phyloP scores from a whole-genome alignment of 1,140 invertebrate genomes.

The Penaeus indicus region DNA sequence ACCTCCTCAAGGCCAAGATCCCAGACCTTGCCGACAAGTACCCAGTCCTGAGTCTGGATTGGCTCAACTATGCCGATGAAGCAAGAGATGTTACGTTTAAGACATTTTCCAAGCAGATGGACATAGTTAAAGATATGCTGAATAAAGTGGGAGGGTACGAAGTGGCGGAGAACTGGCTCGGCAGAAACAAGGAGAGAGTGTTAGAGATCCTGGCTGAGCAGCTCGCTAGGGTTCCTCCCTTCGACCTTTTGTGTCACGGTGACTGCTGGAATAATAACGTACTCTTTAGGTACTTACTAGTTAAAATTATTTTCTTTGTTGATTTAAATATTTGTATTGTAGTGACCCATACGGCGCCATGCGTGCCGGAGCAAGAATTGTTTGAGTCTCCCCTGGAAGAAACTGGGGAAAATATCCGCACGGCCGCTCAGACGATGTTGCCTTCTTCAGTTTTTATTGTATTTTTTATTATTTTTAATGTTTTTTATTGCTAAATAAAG shows the following conservation, averaged over 20 bases:
- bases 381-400: no score
- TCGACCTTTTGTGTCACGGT: background rate
- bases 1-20: background rate
- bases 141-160: background rate
- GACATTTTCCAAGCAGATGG: background rate
- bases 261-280: conserved; percentile 12
- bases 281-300: background rate
- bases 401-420: no score
- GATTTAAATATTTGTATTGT: background rate
- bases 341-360: background rate
- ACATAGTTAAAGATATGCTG: background rate
- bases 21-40: background rate
- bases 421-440: background rate
- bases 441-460: no score
- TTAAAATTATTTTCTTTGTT: background rate
- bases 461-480: no score
- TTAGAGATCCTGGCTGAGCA: background rate
- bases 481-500: no score
- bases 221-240: background rate
- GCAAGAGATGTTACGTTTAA: background rate
- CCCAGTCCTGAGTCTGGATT: conserved; percentile 16
- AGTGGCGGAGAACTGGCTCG: conserved; percentile 8
- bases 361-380: no score
- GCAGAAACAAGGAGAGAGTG: background rate
- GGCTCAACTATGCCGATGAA: background rate